Percentiles rank a stretch among this genome's conserved stretches.
Conservation (phyloP, 2,113 vertebrate species). For the Podocnemis expansa region DNA sequence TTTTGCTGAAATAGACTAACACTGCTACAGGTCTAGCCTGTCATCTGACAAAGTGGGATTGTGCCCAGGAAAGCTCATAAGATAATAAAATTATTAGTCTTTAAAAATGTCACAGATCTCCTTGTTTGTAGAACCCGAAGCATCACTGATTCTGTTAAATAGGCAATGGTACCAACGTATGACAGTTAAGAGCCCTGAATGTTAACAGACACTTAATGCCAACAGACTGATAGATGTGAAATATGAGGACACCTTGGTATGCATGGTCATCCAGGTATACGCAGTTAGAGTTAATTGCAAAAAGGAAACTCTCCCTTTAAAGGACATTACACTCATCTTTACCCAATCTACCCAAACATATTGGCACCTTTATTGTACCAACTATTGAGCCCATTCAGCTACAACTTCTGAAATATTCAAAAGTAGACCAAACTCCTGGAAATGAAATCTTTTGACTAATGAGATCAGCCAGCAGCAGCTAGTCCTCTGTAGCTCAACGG, state of each 20-base stretch:
- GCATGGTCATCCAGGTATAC: background rate
- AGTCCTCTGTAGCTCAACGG: background rate
- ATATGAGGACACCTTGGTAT: background rate
- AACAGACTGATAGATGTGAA: background rate
- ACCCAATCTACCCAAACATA: background rate
- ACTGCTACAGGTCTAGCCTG: too few relatives aligned
- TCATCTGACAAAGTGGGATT: too few relatives aligned
- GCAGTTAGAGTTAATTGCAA: background rate
- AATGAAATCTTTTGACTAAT: background rate
- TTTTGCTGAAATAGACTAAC: too few relatives aligned
- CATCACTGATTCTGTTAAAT: background rate
- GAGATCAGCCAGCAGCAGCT: background rate
- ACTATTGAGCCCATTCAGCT: rapidly evolving
- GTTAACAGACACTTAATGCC: background rate
- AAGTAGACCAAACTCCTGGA: background rate
- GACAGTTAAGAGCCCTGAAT: background rate
- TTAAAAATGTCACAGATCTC: too few relatives aligned
- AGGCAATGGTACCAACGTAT: background rate
- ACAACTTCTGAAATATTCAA: rapidly evolving
- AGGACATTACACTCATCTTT: background rate
- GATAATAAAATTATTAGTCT: too few relatives aligned
- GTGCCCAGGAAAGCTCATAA: too few relatives aligned
- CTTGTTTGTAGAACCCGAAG: too few relatives aligned
- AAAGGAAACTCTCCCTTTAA: background rate
- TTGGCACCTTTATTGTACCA: background rate